Percentiles rank a stretch among this genome's conserved stretches.
Conservation (phyloP, 2,797 vertebrate genomes). For the Amniataba percoides region DNA sequence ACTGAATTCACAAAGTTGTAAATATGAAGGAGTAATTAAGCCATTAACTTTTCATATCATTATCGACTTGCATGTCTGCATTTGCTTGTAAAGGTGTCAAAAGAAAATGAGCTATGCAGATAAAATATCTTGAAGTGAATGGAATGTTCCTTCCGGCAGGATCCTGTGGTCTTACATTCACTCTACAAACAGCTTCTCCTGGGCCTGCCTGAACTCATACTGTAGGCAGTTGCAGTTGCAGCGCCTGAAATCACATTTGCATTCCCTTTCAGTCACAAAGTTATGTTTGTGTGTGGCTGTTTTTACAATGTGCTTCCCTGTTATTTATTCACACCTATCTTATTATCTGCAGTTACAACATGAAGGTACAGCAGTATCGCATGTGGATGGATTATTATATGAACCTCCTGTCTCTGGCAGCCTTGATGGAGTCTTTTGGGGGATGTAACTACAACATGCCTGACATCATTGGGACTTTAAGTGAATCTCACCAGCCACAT, state of each 20-base stretch:
- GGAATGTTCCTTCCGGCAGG: slow-evolving; percentile 66
- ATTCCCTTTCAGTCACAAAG: slow-evolving; percentile 8
- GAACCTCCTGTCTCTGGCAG: background rate
- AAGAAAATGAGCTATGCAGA: slow-evolving; percentile 43
- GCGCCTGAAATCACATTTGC: background rate
- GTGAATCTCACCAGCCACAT: background rate
- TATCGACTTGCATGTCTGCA: slow-evolving; percentile 27
- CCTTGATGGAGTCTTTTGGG: slow-evolving; percentile 27
- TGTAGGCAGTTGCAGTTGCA: slow-evolving; percentile 51
- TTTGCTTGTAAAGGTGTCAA: slow-evolving; percentile 51
- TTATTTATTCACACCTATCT: slow-evolving; percentile 32
- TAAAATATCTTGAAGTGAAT: slow-evolving; percentile 36
- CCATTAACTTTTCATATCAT: slow-evolving; percentile 17
- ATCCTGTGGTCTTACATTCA: slow-evolving; percentile 39
- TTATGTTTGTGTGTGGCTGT: background rate
- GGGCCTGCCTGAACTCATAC: slow-evolving; percentile 78
- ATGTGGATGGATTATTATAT: background rate
- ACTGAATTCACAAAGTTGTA: background rate
- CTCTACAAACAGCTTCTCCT: slow-evolving; percentile 55
- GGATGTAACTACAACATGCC: slow-evolving; percentile 18
- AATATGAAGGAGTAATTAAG: background rate
- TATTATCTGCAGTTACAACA: slow-evolving; percentile 21
- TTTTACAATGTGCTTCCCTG: background rate
- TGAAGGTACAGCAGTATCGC: background rate
- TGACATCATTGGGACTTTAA: slow-evolving; percentile 19